A percentile compares a stretch with the other conserved stretches of the same genome.
phyloP scores from a whole-genome alignment of 2,113 vertebrate species.

The Rhipidura dahli region DNA sequence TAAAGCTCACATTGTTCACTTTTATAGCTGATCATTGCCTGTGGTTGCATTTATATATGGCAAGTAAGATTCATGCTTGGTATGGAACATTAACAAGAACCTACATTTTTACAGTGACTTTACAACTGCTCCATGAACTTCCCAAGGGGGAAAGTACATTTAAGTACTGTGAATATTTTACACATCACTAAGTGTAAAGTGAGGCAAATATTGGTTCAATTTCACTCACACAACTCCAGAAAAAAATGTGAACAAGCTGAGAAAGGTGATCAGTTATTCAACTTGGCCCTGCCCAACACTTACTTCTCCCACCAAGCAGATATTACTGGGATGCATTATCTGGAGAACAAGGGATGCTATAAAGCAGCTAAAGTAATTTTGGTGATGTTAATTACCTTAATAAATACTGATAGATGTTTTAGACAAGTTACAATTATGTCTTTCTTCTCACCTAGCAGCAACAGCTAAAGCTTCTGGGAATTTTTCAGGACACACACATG shows the following conservation, averaged over 20 bases:
- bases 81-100: rapidly evolving
- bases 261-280: not conserved
- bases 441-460: not conserved
- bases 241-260: not conserved
- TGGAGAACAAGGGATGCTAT: not conserved
- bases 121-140: not conserved
- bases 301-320: not conserved
- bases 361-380: not conserved
- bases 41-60: not conserved
- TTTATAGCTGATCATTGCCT: not conserved
- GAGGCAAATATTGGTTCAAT: not conserved
- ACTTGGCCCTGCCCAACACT: not conserved
- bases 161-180: not conserved
- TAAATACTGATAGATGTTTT: not conserved
- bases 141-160: not conserved
- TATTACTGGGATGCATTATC: not conserved
- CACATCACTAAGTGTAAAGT: not conserved
- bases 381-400: not conserved
- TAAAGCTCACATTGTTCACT: not conserved
- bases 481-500: not conserved
- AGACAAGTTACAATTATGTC: not conserved
- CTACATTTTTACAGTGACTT: not conserved
- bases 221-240: not conserved
- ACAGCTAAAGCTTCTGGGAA: not conserved
- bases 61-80: not conserved